Evolutionary conservation across 2,113 vertebrate genomes (phyloP).

Genomic region (Riparia riparia): DNA sequence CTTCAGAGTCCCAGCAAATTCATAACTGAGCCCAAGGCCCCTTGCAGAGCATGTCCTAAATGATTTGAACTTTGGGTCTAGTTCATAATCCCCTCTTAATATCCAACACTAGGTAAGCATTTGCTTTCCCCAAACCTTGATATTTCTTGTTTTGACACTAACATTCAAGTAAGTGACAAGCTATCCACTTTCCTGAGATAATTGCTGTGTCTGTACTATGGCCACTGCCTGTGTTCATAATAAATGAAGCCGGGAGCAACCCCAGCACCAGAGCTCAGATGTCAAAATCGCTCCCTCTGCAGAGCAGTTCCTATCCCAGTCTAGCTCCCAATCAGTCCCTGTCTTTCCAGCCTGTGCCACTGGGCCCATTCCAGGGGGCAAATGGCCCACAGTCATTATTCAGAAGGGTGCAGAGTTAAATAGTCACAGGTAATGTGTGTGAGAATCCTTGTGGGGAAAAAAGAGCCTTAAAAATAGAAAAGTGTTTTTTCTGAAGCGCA

Average conservation of each 20-base stretch:
- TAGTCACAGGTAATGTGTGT: neutral
- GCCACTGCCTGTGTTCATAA: neutral
- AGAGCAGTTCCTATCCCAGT: rapidly evolving
- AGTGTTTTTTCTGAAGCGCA: neutral
- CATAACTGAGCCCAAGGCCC: neutral
- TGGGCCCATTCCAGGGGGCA: rapidly evolving
- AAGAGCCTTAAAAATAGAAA: neutral
- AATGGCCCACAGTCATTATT: neutral
- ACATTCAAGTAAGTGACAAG: neutral
- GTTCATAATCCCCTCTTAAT: neutral
- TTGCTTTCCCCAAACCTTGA: neutral
- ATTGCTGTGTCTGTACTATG: neutral
- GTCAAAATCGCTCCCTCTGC: rapidly evolving
- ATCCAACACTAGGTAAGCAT: neutral
- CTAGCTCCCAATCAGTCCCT: neutral
- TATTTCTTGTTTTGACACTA: neutral
- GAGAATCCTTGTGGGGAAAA: neutral
- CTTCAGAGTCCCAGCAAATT: neutral
- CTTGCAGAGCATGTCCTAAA: neutral
- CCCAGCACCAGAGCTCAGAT: neutral
- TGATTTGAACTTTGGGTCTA: neutral
- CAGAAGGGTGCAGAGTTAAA: neutral
- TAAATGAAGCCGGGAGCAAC: neutral
- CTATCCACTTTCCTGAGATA: neutral
- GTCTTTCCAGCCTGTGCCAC: neutral